Percentiles rank a stretch among this genome's conserved stretches.
phyloP scores from a whole-genome alignment of 2,797 vertebrate genomes.

The Sebastes trivittatus region DNA sequence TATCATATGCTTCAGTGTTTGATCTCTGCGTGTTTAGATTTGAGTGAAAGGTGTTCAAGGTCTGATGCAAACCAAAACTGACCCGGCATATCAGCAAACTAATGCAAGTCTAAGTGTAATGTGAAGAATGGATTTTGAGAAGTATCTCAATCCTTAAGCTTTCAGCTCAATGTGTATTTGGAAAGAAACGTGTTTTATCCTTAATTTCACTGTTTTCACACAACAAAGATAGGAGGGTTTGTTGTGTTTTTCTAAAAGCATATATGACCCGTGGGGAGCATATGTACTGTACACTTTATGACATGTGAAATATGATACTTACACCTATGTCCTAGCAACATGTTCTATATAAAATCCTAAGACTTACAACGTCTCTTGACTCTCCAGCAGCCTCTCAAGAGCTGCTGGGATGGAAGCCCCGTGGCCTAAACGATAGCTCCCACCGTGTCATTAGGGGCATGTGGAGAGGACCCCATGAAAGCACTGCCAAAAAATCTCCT shows the following conservation, averaged over 20 bases:
- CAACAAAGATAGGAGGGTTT: neutral
- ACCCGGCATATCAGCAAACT: neutral
- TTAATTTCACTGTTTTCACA: slow-evolving; percentile 4
- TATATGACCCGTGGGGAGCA: slow-evolving; percentile 6
- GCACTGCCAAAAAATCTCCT: slow-evolving; percentile 88
- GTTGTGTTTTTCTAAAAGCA: neutral
- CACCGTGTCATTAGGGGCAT: slow-evolving; percentile 88
- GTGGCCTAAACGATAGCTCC: slow-evolving; percentile 86
- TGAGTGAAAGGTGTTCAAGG: neutral
- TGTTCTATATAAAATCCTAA: slow-evolving; percentile 54
- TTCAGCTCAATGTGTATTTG: neutral
- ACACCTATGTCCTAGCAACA: slow-evolving; percentile 23
- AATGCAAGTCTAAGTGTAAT: neutral
- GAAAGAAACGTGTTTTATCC: neutral
- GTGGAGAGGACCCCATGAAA: slow-evolving; percentile 88
- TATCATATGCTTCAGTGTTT: neutral
- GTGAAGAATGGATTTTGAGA: neutral
- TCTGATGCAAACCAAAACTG: neutral
- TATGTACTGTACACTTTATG: slow-evolving; percentile 33
- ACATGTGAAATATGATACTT: slow-evolving; percentile 35
- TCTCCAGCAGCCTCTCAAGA: slow-evolving; percentile 39
- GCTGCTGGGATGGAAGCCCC: slow-evolving; percentile 56
- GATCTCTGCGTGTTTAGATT: neutral
- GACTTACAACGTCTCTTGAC: slow-evolving; percentile 39
- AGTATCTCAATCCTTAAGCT: neutral